Evolutionary conservation across 2,113 vertebrate species (phyloP).

Genomic region (Cephalophus harveyi): DNA sequence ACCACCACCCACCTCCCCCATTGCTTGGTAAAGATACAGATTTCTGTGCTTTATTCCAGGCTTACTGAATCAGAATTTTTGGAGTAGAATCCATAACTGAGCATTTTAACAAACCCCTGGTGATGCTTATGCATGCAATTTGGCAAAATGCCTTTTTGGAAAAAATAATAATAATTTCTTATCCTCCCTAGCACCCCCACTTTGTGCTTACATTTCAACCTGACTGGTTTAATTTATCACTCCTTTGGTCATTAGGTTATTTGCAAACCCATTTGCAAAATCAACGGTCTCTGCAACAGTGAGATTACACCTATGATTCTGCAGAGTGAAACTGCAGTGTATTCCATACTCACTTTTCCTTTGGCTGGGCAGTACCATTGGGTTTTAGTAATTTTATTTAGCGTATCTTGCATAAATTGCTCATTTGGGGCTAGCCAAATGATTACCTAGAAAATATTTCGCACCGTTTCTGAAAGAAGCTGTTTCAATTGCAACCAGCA

Average conservation of each 20-base stretch:
- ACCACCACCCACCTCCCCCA: fast-evolving
- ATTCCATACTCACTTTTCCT: neutral
- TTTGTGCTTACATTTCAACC: conserved; percentile 22
- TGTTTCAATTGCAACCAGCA: conserved; percentile 63
- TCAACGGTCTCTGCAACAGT: neutral
- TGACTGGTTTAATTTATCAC: neutral
- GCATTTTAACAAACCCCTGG: neutral
- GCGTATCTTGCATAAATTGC: conserved; percentile 37
- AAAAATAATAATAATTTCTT: neutral
- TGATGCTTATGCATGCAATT: neutral
- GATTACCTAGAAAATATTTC: conserved; percentile 69
- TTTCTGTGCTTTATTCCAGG: neutral
- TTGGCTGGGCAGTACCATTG: conserved; percentile 1
- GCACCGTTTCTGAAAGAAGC: conserved; percentile 57
- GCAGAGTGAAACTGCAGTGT: neutral
- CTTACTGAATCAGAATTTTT: neutral
- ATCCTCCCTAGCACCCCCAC: neutral
- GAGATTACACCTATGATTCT: conserved; percentile 4
- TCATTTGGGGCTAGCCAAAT: conserved; percentile 58
- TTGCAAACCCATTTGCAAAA: neutral
- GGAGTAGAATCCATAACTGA: neutral
- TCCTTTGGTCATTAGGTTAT: conserved; percentile 36
- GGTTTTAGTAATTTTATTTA: conserved; percentile 46
- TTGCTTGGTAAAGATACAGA: neutral
- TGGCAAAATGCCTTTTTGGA: neutral